A percentile compares a stretch with the other conserved stretches of the same genome.
Evolutionary conservation across 2,113 vertebrate genomes (phyloP).

Genomic region (Sylvia atricapilla): DNA sequence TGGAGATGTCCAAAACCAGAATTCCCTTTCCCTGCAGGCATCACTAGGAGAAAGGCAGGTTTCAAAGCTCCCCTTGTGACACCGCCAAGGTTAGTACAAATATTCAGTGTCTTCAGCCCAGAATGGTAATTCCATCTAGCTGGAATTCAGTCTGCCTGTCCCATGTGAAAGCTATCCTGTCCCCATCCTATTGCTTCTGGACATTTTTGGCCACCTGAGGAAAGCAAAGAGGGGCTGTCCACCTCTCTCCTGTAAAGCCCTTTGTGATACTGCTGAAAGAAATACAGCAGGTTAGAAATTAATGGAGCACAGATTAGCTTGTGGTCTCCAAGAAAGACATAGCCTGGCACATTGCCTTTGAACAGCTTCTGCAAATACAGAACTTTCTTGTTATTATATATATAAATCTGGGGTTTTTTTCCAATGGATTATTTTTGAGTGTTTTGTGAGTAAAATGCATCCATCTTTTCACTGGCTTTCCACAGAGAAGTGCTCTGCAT

Average conservation of each 20-base stretch:
- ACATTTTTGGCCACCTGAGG: background rate
- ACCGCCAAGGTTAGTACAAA: background rate
- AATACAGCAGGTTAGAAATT: background rate
- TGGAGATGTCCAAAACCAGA: background rate
- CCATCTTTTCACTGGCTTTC: background rate
- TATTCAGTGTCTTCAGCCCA: background rate
- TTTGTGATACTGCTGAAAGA: background rate
- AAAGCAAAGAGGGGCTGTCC: background rate
- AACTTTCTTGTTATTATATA: background rate
- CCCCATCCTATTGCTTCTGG: background rate
- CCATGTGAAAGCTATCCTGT: background rate
- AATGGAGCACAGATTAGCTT: background rate
- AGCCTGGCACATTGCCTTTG: background rate
- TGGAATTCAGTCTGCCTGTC: background rate
- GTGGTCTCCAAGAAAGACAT: background rate
- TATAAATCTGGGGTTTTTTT: background rate
- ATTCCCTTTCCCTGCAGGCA: background rate
- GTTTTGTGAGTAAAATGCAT: background rate
- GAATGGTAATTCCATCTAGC: background rate
- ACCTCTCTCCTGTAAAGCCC: background rate
- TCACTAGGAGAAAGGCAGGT: rapidly evolving
- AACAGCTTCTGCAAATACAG: background rate
- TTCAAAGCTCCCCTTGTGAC: background rate
- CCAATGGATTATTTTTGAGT: background rate
- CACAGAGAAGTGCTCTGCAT: background rate